Conservation (phyloP, 2,113 vertebrate genomes). For the Glaucomys volans region DNA sequence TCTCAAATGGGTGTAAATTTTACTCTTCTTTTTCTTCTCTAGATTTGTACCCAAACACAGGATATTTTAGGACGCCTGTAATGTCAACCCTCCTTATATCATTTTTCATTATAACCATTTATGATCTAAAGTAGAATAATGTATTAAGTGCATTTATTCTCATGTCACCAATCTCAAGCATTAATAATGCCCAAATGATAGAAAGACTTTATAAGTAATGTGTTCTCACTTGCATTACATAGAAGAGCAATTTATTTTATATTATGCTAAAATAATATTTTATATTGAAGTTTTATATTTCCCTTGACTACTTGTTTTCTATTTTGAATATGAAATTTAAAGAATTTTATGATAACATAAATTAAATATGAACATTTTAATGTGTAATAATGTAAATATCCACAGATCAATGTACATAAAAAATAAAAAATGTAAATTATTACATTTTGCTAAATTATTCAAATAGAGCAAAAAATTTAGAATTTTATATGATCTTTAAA, state of each 20-base stretch:
- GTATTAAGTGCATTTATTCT: background rate
- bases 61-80: background rate
- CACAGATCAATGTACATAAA: background rate
- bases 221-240: background rate
- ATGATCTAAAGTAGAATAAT: slow-evolving; percentile 12
- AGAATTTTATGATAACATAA: background rate
- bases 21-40: background rate
- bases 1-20: background rate
- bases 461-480: background rate
- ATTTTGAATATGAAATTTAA: background rate
- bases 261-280: background rate
- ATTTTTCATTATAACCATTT: background rate
- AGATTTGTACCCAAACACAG: background rate
- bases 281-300: background rate
- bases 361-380: background rate
- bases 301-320: background rate
- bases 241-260: background rate
- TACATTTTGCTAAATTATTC: background rate
- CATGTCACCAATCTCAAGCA: background rate
- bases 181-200: background rate
- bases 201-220: background rate
- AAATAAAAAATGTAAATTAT: background rate
- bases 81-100: background rate
- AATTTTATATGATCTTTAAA: background rate
- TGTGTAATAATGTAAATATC: background rate